phyloP scores from a whole-genome alignment of 2,797 vertebrate genomes.

The Notamacropus eugenii region DNA sequence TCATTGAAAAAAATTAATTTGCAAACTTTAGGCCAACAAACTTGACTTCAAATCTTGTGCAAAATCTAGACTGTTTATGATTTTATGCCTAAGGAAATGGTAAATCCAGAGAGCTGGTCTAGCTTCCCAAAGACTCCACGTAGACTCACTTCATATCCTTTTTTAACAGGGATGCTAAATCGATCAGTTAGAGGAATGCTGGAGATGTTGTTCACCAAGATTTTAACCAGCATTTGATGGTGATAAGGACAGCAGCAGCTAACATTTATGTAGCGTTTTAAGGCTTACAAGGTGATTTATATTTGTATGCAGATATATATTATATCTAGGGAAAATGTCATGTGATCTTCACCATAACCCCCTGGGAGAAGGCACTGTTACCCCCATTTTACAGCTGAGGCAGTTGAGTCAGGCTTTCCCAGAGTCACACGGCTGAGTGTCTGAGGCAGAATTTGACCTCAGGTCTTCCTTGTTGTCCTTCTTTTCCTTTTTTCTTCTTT shows the following conservation, averaged over 20 bases:
- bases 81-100: background rate
- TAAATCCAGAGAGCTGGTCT: too few species aligned
- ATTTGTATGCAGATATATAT: background rate
- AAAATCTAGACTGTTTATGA: background rate
- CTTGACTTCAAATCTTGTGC: background rate
- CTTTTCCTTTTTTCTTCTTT: constrained; percentile 66
- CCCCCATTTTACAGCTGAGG: background rate
- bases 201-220: background rate
- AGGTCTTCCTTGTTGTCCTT: background rate
- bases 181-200: background rate
- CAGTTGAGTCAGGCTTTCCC: background rate
- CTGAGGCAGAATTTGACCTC: background rate
- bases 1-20: background rate
- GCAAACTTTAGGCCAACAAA: background rate
- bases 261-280: background rate
- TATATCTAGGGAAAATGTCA: background rate
- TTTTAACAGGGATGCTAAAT: background rate
- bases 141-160: background rate
- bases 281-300: background rate
- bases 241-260: background rate
- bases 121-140: background rate
- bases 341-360: background rate
- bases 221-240: background rate
- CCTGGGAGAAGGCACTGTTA: background rate
- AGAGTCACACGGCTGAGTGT: background rate